A percentile compares a stretch with the other conserved stretches of the same genome.
phyloP scores from a whole-genome alignment of 2,888 invertebrate species.

The Hydropsyche betteni region DNA sequence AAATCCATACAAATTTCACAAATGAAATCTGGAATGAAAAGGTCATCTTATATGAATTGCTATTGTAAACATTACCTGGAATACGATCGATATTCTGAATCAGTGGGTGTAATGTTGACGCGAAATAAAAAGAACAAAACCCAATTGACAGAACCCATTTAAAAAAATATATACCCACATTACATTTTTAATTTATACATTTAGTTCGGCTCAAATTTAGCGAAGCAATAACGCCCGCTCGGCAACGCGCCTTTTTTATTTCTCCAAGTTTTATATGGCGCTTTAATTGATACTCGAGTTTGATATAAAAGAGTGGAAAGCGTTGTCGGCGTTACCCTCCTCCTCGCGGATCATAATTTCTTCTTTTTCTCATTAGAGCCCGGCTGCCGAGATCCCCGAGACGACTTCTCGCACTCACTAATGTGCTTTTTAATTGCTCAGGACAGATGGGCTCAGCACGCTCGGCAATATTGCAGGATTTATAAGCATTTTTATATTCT shows the following conservation, averaged over 20 bases:
- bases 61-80: no score
- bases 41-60: not conserved
- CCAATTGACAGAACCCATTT: no score
- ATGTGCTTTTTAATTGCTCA: constrained; percentile 51
- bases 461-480: constrained; percentile 45
- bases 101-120: no score
- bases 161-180: no score
- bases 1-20: constrained; percentile 23
- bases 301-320: constrained; percentile 35
- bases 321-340: constrained; percentile 11
- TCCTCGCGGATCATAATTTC: constrained; percentile 45
- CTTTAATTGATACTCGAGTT: constrained; percentile 35
- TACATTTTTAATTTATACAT: no score
- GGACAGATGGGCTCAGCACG: constrained; percentile 51
- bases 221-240: not conserved
- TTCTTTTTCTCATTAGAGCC: constrained; percentile 50
- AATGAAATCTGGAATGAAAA: not conserved
- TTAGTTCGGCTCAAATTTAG: no score
- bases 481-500: constrained; percentile 52
- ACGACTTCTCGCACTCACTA: constrained; percentile 43
- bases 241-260: constrained; percentile 11
- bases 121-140: no score
- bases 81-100: no score
- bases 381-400: constrained; percentile 43
- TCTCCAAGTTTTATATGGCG: constrained; percentile 15